Conservation (phyloP, 2,888 invertebrate species). For the Lypha dubia region DNA sequence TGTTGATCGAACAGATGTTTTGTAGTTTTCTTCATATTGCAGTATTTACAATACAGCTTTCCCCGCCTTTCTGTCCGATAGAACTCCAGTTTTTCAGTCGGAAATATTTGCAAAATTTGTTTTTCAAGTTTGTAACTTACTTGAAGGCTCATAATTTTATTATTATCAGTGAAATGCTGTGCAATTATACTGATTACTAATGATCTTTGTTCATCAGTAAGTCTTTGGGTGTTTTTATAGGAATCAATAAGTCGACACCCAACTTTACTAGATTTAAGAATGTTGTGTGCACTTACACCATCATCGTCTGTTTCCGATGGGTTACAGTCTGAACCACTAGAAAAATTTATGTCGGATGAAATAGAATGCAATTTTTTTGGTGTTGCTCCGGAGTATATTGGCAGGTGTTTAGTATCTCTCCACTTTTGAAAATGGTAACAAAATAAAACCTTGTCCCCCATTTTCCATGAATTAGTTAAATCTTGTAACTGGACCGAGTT, state of each 20-base stretch:
- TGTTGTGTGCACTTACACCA: neutral
- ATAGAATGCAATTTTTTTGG: neutral
- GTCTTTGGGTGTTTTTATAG: neutral
- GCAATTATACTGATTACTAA: neutral
- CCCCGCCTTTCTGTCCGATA: slow-evolving; percentile 10
- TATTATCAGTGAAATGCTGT: neutral
- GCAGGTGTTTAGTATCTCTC: neutral
- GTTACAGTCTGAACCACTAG: neutral
- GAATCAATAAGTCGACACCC: neutral
- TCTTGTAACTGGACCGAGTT: neutral
- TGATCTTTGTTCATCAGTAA: neutral
- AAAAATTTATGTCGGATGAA: neutral
- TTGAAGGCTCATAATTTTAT: neutral
- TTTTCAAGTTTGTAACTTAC: slow-evolving; percentile 2
- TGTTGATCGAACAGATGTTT: neutral
- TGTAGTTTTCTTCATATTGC: neutral
- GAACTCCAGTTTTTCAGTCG: slow-evolving; percentile 8
- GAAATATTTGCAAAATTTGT: slow-evolving; percentile 18
- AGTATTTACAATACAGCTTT: neutral
- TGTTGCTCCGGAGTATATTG: neutral
- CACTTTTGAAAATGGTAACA: neutral
- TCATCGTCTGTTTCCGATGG: neutral
- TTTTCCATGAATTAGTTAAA: neutral
- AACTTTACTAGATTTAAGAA: neutral
- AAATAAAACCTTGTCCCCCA: neutral